Conservation (phyloP, 2,797 vertebrate genomes). For the Cygnus olor region DNA sequence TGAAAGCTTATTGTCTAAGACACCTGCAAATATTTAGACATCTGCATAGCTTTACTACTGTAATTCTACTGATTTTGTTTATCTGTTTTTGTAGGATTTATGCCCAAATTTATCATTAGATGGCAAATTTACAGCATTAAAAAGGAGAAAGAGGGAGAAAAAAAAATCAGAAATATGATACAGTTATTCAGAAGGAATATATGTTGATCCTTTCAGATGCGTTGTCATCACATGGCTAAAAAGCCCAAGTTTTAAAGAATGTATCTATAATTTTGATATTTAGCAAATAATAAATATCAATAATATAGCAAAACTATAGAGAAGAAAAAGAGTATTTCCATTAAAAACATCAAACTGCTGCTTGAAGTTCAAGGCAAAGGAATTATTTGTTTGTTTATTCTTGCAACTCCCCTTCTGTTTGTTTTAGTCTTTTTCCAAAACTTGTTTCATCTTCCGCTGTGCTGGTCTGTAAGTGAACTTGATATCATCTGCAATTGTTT, state of each 20-base stretch:
- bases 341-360: not conserved
- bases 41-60: slow-evolving; percentile 34
- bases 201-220: not conserved
- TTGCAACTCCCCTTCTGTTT: not conserved
- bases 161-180: not conserved
- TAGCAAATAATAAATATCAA: not conserved
- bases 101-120: slow-evolving; percentile 4
- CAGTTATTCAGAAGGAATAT: not conserved
- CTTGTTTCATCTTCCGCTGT: not conserved
- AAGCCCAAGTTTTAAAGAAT: not conserved
- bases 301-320: not conserved
- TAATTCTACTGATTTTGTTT: slow-evolving; percentile 23
- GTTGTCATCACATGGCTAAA: not conserved
- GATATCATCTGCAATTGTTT: not conserved
- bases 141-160: not conserved
- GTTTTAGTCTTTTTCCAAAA: slow-evolving; percentile 18
- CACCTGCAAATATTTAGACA: slow-evolving; percentile 45
- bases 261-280: not conserved
- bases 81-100: not conserved
- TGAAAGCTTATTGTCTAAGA: slow-evolving; percentile 42
- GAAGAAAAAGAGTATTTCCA: not conserved
- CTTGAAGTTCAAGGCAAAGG: not conserved
- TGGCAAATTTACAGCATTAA: not conserved
- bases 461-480: slow-evolving; percentile 1
- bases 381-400: slow-evolving; percentile 28